phyloP scores from a whole-genome alignment of 2,797 vertebrate genomes.

The Tadarida brasiliensis region DNA sequence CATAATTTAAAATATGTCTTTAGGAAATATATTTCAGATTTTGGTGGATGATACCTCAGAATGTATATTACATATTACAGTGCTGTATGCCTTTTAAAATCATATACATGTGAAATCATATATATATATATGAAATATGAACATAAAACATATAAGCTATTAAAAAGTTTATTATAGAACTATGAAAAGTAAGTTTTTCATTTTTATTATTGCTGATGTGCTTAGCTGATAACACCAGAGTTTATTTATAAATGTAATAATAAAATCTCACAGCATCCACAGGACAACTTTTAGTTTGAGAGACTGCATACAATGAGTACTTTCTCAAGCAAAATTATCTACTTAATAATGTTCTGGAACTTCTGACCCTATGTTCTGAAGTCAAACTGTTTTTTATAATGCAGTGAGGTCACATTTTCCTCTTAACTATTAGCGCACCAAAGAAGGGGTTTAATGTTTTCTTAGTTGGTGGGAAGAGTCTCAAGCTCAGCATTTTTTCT shows the following conservation, averaged over 20 bases:
- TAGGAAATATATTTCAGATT: slow-evolving; percentile 4
- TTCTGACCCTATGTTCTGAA: slow-evolving; percentile 33
- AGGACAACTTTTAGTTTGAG: neutral
- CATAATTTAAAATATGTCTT: neutral
- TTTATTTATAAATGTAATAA: slow-evolving; percentile 45
- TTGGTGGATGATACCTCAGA: neutral
- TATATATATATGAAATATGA: neutral
- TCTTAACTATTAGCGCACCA: neutral
- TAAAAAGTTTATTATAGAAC: neutral
- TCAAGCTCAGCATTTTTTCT: neutral
- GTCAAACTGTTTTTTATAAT: slow-evolving; percentile 54
- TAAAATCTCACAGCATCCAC: neutral
- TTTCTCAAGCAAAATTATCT: slow-evolving; percentile 48
- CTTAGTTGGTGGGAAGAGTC: neutral
- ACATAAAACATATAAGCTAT: neutral
- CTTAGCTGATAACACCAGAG: neutral
- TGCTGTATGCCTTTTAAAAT: neutral
- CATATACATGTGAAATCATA: neutral
- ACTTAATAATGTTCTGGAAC: slow-evolving; percentile 56
- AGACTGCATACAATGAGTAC: neutral
- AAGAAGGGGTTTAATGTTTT: neutral
- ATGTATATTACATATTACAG: neutral
- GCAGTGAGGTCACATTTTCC: neutral
- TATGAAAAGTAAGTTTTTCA: neutral
- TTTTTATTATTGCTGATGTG: slow-evolving; percentile 23